Conservation (phyloP, 2,888 invertebrate genomes). For the Hypolimnas misippus region DNA sequence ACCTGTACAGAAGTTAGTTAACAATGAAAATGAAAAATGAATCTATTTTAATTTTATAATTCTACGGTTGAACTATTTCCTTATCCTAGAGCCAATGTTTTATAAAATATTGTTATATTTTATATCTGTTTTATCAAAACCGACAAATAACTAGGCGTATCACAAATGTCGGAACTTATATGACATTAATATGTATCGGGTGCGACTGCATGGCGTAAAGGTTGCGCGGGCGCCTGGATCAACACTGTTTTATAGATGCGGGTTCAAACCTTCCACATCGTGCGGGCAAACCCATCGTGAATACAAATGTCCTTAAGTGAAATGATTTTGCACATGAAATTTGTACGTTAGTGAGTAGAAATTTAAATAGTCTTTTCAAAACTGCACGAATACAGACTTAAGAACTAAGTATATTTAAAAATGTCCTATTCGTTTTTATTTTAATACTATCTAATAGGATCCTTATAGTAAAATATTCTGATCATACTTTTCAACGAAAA, state of each 20-base stretch:
- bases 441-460: no score
- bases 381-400: no score
- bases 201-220: slow-evolving; percentile 58
- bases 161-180: slow-evolving; percentile 19
- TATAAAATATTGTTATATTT: no score
- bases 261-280: slow-evolving; percentile 64
- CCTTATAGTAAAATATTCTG: no score
- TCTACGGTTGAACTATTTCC: neutral
- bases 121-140: slow-evolving; percentile 34
- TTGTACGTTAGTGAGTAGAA: slow-evolving; percentile 42
- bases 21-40: no score
- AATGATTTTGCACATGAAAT: slow-evolving; percentile 51
- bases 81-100: no score
- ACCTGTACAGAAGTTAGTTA: no score
- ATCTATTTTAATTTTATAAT: no score
- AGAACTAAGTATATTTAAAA: no score
- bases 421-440: no score
- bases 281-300: slow-evolving; percentile 59
- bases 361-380: neutral
- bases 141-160: slow-evolving; percentile 47
- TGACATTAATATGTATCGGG: slow-evolving; percentile 74
- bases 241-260: slow-evolving; percentile 66
- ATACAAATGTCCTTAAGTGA: slow-evolving; percentile 62
- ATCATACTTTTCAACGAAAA: no score
- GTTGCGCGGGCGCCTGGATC: slow-evolving; percentile 71